A percentile compares a stretch with the other conserved stretches of the same genome.
Evolutionary conservation across 2,797 vertebrate species (phyloP).

Genomic region (Lutjanus campechanus): DNA sequence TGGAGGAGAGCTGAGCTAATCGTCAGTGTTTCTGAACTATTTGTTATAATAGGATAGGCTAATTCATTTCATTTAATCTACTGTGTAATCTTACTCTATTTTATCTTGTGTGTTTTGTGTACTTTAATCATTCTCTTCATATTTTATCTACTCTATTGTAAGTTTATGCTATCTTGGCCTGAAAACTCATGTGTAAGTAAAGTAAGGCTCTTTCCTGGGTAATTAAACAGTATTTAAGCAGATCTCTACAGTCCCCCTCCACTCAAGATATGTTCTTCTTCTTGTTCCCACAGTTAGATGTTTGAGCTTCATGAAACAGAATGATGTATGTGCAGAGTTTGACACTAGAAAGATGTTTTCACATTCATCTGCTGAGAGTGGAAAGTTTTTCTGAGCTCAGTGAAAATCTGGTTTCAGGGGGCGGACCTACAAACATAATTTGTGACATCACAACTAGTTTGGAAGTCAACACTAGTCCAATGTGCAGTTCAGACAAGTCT

Average conservation of each 20-base stretch:
- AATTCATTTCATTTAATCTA: neutral
- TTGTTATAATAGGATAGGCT: neutral
- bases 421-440: too few species aligned
- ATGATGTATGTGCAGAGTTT: too few species aligned
- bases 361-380: too few species aligned
- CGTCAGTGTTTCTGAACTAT: neutral
- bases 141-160: neutral
- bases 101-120: neutral
- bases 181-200: neutral
- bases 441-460: too few species aligned
- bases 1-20: neutral
- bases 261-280: too few species aligned
- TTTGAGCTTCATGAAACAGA: too few species aligned
- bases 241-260: neutral
- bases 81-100: neutral
- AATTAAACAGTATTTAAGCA: neutral
- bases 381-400: too few species aligned
- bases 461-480: too few species aligned
- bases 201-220: neutral
- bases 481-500: too few species aligned
- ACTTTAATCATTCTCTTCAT: neutral
- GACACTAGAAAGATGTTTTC: too few species aligned
- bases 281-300: too few species aligned
- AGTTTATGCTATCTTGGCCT: neutral
- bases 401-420: too few species aligned